phyloP scores from a whole-genome alignment of 1,140 invertebrate species.

The Leguminivora glycinivorella region DNA sequence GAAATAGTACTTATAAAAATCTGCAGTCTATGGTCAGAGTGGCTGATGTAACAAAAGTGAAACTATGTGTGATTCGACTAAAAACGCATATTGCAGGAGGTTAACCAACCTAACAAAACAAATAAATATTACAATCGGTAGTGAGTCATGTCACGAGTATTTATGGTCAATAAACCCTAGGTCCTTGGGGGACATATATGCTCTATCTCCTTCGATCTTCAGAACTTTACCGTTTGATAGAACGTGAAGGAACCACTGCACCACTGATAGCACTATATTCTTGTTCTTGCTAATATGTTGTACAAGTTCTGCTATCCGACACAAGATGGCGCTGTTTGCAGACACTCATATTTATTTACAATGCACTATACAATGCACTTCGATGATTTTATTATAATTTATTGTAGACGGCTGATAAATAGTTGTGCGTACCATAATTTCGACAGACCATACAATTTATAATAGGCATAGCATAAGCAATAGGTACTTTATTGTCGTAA shows the following conservation, averaged over 20 bases:
- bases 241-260: neutral
- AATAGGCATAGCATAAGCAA: too few species aligned
- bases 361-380: too few species aligned
- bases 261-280: neutral
- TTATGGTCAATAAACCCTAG: neutral
- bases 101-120: neutral
- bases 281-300: neutral
- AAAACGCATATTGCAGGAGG: neutral
- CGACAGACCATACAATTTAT: too few species aligned
- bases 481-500: too few species aligned
- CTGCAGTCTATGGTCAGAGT: neutral
- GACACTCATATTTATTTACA: too few species aligned
- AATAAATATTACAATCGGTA: neutral
- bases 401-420: too few species aligned
- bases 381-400: too few species aligned
- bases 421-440: too few species aligned
- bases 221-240: neutral
- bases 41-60: slow-evolving; percentile 23
- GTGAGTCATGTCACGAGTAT: neutral
- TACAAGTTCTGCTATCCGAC: neutral
- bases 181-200: neutral
- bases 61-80: neutral
- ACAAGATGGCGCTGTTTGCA: neutral
- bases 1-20: slow-evolving; percentile 16
- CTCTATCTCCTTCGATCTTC: neutral